A percentile compares a stretch with the other conserved stretches of the same genome.
phyloP scores from a whole-genome alignment of 2,797 vertebrate genomes.

The Tenualosa thibaudeaui region DNA sequence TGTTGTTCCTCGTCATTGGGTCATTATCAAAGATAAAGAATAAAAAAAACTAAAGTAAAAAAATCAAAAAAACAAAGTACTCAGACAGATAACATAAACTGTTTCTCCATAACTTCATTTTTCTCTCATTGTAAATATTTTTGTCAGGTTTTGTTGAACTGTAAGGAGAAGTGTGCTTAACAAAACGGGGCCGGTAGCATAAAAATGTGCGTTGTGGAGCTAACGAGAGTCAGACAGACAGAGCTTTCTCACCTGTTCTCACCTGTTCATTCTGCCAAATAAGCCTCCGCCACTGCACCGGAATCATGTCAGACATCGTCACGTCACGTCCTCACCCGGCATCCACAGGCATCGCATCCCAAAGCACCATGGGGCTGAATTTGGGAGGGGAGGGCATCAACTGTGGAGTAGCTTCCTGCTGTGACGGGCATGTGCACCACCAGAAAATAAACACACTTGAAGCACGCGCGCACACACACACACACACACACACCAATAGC shows the following conservation, averaged over 20 bases:
- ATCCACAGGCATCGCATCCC: constrained; percentile 10
- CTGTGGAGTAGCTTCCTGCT: background rate
- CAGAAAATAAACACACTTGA: background rate
- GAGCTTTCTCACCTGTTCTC: constrained; percentile 22
- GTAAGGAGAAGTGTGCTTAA: constrained; percentile 79
- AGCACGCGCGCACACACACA: background rate
- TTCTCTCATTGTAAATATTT: constrained; percentile 86
- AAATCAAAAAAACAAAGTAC: constrained; percentile 66
- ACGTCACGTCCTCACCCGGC: background rate
- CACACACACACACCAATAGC: background rate
- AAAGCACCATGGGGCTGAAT: background rate
- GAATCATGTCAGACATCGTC: background rate
- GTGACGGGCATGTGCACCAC: background rate
- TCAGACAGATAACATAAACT: constrained; percentile 65
- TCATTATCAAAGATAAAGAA: constrained; percentile 74
- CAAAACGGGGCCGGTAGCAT: constrained; percentile 79
- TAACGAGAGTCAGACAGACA: constrained; percentile 44
- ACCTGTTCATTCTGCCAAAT: background rate
- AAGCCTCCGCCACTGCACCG: background rate
- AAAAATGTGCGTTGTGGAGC: constrained; percentile 74
- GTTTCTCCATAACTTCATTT: constrained; percentile 81
- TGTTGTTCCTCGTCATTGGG: constrained; percentile 78
- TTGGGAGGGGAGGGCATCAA: background rate
- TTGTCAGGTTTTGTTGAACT: constrained; percentile 79
- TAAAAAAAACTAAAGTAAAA: constrained; percentile 55